These are phyloP conservation scores for Teinopalpus imperialis DNA, from an alignment of 2,888 invertebrate genomes.

Conservation along the genomic window DNA sequence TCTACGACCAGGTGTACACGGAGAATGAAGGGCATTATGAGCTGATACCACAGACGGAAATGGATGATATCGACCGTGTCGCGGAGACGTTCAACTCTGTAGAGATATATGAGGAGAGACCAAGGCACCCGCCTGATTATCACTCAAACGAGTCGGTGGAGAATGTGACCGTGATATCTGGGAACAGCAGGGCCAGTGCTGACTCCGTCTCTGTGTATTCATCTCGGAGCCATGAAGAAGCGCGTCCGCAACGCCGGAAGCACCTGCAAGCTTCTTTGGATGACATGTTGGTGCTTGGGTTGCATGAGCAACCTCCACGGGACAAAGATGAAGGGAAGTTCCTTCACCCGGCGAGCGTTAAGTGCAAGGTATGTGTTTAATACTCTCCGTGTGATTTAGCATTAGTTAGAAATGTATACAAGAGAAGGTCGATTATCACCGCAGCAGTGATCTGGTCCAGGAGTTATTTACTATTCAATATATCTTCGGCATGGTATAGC, in stretches of 20 bases:
- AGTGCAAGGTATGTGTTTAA: conserved; percentile 56
- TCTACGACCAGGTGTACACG: conserved; percentile 72
- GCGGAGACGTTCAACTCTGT: conserved; percentile 66
- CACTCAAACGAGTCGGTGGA: conserved; percentile 77
- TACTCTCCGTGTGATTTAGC: too few species aligned
- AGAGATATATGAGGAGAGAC: conserved; percentile 66
- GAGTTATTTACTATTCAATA: too few species aligned
- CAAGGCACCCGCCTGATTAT: conserved; percentile 50
- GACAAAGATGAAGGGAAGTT: conserved; percentile 68
- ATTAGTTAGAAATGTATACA: too few species aligned
- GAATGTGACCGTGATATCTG: conserved; percentile 76
- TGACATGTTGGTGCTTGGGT: conserved; percentile 80
- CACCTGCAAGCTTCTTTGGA: conserved; percentile 80
- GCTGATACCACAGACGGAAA: conserved; percentile 56
- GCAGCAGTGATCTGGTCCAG: too few species aligned
- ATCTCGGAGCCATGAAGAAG: conserved; percentile 80
- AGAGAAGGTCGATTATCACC: too few species aligned
- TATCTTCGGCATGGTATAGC: too few species aligned
- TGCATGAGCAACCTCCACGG: conserved; percentile 44
- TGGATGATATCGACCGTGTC: conserved; percentile 57
- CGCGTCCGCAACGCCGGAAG: conserved; percentile 51
- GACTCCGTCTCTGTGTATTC: conserved; percentile 83
- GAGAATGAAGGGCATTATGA: conserved; percentile 73
- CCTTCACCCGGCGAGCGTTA: conserved; percentile 66
- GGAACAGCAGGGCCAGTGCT: conserved; percentile 60